Evolutionary conservation across 2,113 vertebrate genomes (phyloP).

Genomic region (Epinephelus cyanopodus): DNA sequence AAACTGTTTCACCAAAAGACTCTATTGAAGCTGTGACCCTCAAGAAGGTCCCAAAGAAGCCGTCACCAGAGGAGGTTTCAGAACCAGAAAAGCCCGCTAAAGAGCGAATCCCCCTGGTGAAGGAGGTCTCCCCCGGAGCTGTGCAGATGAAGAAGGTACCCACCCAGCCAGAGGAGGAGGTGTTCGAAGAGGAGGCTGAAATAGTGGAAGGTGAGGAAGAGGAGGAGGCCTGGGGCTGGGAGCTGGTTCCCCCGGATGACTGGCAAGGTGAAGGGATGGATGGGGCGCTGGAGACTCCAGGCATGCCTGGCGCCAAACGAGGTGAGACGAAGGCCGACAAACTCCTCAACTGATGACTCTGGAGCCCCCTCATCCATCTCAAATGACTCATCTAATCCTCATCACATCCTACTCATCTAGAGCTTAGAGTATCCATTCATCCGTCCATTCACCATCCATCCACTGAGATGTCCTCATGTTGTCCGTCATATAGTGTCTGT

Average conservation of each 20-base stretch:
- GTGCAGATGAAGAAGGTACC: constrained; percentile 80
- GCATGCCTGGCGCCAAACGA: constrained; percentile 83
- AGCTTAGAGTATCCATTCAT: constrained; percentile 20
- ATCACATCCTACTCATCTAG: constrained; percentile 6
- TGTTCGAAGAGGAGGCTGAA: constrained; percentile 66
- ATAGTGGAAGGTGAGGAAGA: constrained; percentile 53
- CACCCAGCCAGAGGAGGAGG: constrained; percentile 80
- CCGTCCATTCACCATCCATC: constrained; percentile 1
- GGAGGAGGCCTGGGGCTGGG: constrained; percentile 83
- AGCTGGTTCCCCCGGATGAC: constrained; percentile 76
- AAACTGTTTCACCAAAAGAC: constrained; percentile 66
- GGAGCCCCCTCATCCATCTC: constrained; percentile 49
- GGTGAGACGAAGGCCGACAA: constrained; percentile 84
- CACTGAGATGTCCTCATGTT: constrained; percentile 9
- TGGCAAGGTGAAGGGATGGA: constrained; percentile 80
- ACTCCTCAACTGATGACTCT: constrained; percentile 63
- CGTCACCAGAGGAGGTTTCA: constrained; percentile 34
- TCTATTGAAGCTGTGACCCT: constrained; percentile 81
- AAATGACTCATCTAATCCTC: constrained; percentile 60
- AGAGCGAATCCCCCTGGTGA: constrained; percentile 60
- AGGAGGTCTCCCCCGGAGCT: constrained; percentile 73
- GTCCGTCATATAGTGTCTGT: constrained; percentile 29
- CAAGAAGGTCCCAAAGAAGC: constrained; percentile 80
- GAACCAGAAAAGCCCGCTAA: constrained; percentile 24
- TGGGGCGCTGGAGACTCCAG: constrained; percentile 84